These are phyloP conservation scores for Anoplius nigerrimus DNA, from an alignment of 2,888 invertebrate species.

Conservation along the genomic window DNA sequence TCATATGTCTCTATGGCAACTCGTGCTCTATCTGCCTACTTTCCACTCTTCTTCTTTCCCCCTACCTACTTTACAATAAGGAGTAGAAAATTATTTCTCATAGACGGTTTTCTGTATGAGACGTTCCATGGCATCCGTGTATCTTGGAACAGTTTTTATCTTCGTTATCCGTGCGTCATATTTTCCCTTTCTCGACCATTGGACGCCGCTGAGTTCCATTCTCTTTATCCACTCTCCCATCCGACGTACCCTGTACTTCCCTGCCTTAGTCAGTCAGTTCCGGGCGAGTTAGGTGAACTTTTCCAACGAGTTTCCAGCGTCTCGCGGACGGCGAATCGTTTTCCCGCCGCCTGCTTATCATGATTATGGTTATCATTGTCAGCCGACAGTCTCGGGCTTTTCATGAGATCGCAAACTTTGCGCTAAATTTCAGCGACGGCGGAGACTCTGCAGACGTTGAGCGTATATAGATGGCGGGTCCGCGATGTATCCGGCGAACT, in stretches of 20 bases:
- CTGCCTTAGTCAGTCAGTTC: background rate
- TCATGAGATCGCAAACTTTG: slow-evolving; percentile 38
- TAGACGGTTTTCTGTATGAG: too few species aligned
- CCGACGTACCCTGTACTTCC: background rate
- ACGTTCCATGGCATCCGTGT: background rate
- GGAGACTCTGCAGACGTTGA: background rate
- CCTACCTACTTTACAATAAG: too few species aligned
- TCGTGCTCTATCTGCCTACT: too few species aligned
- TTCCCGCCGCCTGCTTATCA: slow-evolving; percentile 50
- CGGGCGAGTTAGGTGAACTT: slow-evolving; percentile 33
- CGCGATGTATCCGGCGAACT: too few species aligned
- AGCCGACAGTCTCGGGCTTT: slow-evolving; percentile 34
- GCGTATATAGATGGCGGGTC: background rate
- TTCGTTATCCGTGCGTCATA: background rate
- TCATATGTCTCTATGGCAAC: too few species aligned
- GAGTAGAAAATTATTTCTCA: too few species aligned
- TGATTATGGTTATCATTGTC: slow-evolving; percentile 54
- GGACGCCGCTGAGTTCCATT: background rate
- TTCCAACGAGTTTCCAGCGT: slow-evolving; percentile 32
- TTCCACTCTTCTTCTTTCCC: too few species aligned
- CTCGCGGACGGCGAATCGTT: slow-evolving; percentile 38
- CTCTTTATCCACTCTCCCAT: background rate
- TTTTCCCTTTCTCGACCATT: background rate
- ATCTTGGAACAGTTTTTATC: slow-evolving; percentile 15
- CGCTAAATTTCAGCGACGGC: slow-evolving; percentile 16